Evolutionary conservation across 1,140 invertebrate species (phyloP).

Genomic region (Notospermus geniculatus): DNA sequence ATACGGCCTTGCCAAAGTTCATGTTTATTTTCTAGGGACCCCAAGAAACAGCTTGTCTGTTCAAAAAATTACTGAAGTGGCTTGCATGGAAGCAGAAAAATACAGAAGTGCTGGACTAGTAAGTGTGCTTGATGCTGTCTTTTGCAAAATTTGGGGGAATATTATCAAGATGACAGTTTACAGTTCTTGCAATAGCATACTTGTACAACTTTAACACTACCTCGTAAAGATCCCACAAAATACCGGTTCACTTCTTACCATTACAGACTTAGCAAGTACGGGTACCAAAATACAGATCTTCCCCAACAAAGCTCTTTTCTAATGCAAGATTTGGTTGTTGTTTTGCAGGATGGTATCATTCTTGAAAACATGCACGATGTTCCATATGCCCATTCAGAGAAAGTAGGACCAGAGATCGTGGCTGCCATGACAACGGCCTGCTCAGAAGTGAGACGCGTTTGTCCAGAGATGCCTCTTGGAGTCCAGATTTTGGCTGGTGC

Average conservation of each 20-base stretch:
- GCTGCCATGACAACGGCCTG: constrained; percentile 66
- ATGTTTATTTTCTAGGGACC: constrained; percentile 60
- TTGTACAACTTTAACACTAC: no score
- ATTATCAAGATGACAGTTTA: no score
- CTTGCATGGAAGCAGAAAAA: constrained; percentile 62
- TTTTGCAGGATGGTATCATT: constrained; percentile 69
- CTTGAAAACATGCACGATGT: constrained; percentile 87
- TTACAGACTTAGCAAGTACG: no score
- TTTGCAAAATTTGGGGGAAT: constrained; percentile 8
- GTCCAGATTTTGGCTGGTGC: constrained; percentile 80
- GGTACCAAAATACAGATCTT: no score
- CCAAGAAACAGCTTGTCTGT: constrained; percentile 58
- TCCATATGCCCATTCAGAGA: constrained; percentile 66
- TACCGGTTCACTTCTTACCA: no score
- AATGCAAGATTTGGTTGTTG: not conserved
- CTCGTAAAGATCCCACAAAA: no score
- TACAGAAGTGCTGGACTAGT: constrained; percentile 64
- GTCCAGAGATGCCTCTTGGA: constrained; percentile 48
- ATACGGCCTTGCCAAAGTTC: no score
- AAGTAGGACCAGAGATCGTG: constrained; percentile 68
- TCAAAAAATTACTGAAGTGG: constrained; percentile 60
- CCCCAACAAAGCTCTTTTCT: no score
- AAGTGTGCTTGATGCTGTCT: no score
- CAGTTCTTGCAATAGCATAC: no score
- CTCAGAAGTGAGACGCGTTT: constrained; percentile 35